Evolutionary conservation across 2,888 invertebrate species (phyloP).

Genomic region (Gortyna flavago): DNA sequence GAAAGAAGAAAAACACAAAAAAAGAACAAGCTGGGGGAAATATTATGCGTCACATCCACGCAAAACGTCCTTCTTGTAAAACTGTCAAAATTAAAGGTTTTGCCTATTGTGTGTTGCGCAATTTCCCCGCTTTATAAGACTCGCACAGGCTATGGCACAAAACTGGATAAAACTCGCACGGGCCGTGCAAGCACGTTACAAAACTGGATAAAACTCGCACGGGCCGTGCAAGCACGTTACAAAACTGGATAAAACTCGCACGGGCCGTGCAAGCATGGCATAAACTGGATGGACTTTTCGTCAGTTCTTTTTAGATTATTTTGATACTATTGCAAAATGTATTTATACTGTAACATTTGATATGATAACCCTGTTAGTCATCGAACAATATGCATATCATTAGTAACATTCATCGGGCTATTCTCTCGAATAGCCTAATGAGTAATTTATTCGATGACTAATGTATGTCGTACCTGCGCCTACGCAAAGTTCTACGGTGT

Average conservation of each 20-base stretch:
- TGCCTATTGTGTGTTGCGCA: background rate
- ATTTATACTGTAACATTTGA: background rate
- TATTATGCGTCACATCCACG: no score
- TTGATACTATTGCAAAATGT: background rate
- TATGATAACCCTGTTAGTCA: slow-evolving; percentile 14
- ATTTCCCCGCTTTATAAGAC: background rate
- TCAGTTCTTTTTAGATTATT: background rate
- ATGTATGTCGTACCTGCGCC: background rate
- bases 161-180: no score
- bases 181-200: background rate
- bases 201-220: background rate
- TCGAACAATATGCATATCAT: background rate
- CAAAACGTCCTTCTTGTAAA: background rate
- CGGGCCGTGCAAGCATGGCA: background rate
- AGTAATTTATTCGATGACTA: slow-evolving; percentile 35
- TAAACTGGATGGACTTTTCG: background rate
- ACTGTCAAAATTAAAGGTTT: background rate
- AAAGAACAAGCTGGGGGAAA: no score
- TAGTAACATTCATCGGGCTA: background rate
- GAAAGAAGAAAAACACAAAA: no score
- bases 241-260: no score
- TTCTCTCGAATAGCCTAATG: background rate
- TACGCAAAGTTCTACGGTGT: background rate
- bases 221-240: no score
- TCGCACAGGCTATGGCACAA: no score